These are phyloP conservation scores for Phytoseiulus persimilis DNA, from an alignment of 2,888 invertebrate genomes.

Conservation along the genomic window DNA sequence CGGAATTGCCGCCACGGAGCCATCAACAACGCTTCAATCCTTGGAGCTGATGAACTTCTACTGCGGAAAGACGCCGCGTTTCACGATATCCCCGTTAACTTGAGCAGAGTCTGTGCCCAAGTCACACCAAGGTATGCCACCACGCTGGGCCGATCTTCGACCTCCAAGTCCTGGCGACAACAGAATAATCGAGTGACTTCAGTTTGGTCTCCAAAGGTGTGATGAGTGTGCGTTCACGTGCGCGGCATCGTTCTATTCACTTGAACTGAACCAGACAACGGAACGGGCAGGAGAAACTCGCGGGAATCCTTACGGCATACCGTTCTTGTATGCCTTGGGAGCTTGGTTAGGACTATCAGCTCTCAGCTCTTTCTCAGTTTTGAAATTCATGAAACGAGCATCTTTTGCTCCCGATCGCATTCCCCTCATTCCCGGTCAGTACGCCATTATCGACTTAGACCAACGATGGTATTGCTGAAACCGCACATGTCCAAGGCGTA, in stretches of 20 bases:
- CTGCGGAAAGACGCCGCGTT: not conserved
- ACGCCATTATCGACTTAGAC: too few relatives aligned
- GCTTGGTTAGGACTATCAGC: too few relatives aligned
- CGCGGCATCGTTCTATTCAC: not conserved
- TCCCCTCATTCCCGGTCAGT: too few relatives aligned
- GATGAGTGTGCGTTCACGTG: conserved; percentile 28
- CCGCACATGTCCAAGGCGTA: too few relatives aligned
- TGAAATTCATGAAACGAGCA: too few relatives aligned
- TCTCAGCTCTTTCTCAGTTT: too few relatives aligned
- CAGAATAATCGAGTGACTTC: not conserved
- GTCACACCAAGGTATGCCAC: conserved; percentile 7
- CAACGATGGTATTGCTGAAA: too few relatives aligned
- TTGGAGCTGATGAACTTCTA: not conserved
- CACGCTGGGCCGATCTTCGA: not conserved
- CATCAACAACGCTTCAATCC: not conserved
- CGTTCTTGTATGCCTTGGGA: too few relatives aligned
- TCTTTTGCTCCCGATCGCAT: too few relatives aligned
- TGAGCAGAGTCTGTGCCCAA: not conserved
- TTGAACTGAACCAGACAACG: not conserved
- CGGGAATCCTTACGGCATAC: too few relatives aligned
- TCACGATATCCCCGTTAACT: not conserved
- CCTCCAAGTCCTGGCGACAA: not conserved
- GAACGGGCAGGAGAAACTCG: too few relatives aligned
- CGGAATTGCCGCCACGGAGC: not conserved
- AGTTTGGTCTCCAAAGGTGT: not conserved